Conservation (phyloP, 2,113 vertebrate genomes). For the Lipophrys pholis region DNA sequence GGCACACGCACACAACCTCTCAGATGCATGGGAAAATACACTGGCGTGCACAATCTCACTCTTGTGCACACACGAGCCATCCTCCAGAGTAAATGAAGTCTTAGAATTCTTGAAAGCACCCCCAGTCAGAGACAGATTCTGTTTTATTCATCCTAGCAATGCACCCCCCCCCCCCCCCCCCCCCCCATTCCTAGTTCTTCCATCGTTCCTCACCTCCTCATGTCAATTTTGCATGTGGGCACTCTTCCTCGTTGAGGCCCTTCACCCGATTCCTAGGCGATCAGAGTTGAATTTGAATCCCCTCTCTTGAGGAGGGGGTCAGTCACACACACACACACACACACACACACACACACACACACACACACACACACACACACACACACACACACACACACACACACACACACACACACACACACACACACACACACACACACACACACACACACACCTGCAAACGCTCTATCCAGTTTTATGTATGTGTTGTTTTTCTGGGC, state of each 20-base stretch:
- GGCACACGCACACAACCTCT: conserved; percentile 33
- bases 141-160: conserved; percentile 80
- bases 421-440: too few relatives aligned
- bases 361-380: conserved; percentile 36
- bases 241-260: conserved; percentile 58
- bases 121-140: conserved; percentile 77
- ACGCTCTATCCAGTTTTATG: too few relatives aligned
- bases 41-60: conserved; percentile 35
- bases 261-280: conserved; percentile 59
- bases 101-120: conserved; percentile 83
- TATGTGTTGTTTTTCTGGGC: too few relatives aligned
- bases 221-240: conserved; percentile 80
- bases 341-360: too few relatives aligned
- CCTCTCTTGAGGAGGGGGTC: conserved; percentile 34
- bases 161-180: neutral
- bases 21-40: conserved; percentile 61
- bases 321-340: conserved; percentile 4
- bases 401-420: conserved; percentile 3
- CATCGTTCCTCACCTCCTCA: conserved; percentile 68
- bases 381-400: neutral
- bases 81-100: conserved; percentile 82
- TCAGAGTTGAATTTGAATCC: conserved; percentile 68
- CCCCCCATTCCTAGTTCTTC: conserved; percentile 43
- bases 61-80: conserved; percentile 49
- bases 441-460: conserved; percentile 48